A percentile compares a stretch with the other conserved stretches of the same genome.
These are phyloP conservation scores for roundworm (Caenorhabditis elegans) DNA, from an alignment of 1,140 invertebrate genomes.

Conservation along the genomic window DNA sequence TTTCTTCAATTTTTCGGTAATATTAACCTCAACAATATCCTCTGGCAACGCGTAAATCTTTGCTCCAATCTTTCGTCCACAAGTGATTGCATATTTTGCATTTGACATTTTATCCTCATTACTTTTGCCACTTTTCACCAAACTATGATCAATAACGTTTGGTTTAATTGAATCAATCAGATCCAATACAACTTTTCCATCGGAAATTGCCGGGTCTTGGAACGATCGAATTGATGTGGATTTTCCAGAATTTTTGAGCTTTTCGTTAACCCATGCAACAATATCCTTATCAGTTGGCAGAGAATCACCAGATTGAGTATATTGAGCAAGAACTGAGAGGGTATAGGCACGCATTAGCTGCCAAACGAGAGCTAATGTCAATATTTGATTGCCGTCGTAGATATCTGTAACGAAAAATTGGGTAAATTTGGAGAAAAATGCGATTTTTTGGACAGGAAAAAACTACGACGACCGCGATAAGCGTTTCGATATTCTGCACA, in stretches of 20 bases:
- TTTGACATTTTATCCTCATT: constrained; percentile 85
- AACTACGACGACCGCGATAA: too few relatives aligned
- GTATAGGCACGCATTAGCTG: constrained; percentile 98
- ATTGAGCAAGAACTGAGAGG: constrained; percentile 82
- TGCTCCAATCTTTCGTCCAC: constrained; percentile 93
- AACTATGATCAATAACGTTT: constrained; percentile 87
- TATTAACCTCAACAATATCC: constrained; percentile 91
- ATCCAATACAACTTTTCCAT: constrained; percentile 84
- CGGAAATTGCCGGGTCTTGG: constrained; percentile 80
- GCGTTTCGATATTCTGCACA: too few relatives aligned
- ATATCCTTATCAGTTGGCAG: constrained; percentile 92
- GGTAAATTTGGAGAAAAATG: too few relatives aligned
- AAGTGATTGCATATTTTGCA: constrained; percentile 97
- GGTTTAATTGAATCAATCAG: constrained; percentile 94
- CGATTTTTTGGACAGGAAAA: too few relatives aligned
- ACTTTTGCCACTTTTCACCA: constrained; percentile 71
- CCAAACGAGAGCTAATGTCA: constrained; percentile 95
- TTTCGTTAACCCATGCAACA: constrained; percentile 93
- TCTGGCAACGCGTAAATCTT: constrained; percentile 97
- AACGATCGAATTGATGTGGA: constrained; percentile 84
- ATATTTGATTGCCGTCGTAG: constrained; percentile 88
- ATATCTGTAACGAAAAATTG: too few relatives aligned
- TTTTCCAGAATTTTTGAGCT: constrained; percentile 75
- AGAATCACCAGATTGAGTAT: constrained; percentile 77
- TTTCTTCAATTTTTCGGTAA: too few relatives aligned